Conservation (phyloP, 2,888 invertebrate species). For the Microplitis deprimator region DNA sequence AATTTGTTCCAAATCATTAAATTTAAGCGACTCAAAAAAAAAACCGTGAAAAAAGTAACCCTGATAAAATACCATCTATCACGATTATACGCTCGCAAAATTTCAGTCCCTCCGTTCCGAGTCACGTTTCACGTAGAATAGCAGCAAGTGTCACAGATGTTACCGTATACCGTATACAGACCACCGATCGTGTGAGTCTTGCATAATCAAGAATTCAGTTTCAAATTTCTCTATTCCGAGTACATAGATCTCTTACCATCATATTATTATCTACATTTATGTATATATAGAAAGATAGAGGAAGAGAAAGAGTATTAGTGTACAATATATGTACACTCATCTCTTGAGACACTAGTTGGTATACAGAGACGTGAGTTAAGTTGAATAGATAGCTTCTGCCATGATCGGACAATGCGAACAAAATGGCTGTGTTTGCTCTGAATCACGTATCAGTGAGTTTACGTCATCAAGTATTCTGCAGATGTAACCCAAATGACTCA, state of each 20-base stretch:
- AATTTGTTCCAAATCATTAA: neutral
- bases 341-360: neutral
- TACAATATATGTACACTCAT: neutral
- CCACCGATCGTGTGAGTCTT: constrained; percentile 20
- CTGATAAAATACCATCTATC: constrained; percentile 1
- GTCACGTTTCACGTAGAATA: constrained; percentile 27
- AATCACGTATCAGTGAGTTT: constrained; percentile 19
- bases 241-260: constrained; percentile 10
- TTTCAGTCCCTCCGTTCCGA: neutral
- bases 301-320: no score
- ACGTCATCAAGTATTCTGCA: neutral
- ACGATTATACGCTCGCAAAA: neutral
- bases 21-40: neutral
- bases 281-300: constrained; percentile 1
- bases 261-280: neutral
- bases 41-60: neutral
- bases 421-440: neutral
- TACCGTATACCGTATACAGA: neutral
- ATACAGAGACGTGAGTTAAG: neutral
- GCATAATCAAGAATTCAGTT: constrained; percentile 37
- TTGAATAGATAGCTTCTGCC: neutral
- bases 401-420: neutral
- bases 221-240: constrained; percentile 14
- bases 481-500: constrained; percentile 2
- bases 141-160: constrained; percentile 19